These are phyloP conservation scores for Zophobas morio DNA, from an alignment of 1,140 invertebrate genomes.

Conservation along the genomic window DNA sequence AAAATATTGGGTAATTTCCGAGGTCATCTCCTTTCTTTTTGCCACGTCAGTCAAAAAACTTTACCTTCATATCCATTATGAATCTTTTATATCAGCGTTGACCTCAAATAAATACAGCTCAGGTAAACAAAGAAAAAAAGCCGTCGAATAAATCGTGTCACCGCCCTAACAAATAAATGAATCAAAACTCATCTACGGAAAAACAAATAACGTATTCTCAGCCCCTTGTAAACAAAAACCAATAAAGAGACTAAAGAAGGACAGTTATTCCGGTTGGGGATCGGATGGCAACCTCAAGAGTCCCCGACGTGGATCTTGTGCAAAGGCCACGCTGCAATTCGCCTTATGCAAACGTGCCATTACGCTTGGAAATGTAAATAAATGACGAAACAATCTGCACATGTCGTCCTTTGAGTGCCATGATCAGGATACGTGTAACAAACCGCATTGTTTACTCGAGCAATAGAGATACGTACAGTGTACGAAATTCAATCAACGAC, in stretches of 20 bases:
- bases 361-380: constrained; percentile 36
- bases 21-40: too few relatives aligned
- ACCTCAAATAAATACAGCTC: too few relatives aligned
- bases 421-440: constrained; percentile 42
- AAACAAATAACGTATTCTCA: constrained; percentile 13
- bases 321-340: constrained; percentile 28
- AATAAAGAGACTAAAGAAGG: constrained; percentile 25
- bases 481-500: constrained; percentile 36
- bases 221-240: constrained; percentile 19
- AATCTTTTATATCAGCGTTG: too few relatives aligned
- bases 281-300: constrained; percentile 19
- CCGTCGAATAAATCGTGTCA: too few relatives aligned
- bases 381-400: constrained; percentile 41
- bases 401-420: constrained; percentile 39
- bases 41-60: too few relatives aligned
- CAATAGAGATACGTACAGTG: constrained; percentile 16
- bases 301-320: constrained; percentile 11
- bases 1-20: too few relatives aligned
- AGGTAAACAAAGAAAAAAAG: too few relatives aligned
- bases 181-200: constrained; percentile 14
- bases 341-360: constrained; percentile 35
- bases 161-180: neutral
- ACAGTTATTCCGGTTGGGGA: constrained; percentile 15
- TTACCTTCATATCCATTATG: too few relatives aligned
- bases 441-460: constrained; percentile 27